These are phyloP conservation scores for Tragelaphus buxtoni DNA, from an alignment of 2,113 vertebrate genomes.

Conservation along the genomic window DNA sequence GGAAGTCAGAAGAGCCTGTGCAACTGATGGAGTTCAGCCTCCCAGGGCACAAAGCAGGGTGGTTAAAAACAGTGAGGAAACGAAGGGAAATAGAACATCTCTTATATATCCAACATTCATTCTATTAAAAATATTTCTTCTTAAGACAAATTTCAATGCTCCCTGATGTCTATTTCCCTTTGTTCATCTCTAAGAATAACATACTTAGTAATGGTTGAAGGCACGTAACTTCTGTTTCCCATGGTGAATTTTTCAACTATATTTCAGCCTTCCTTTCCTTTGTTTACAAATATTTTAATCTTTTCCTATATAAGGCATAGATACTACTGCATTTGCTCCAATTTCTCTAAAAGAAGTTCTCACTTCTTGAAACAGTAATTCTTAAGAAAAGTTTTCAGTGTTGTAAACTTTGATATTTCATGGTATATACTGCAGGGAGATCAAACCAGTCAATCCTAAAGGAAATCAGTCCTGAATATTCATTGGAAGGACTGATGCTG, in stretches of 20 bases:
- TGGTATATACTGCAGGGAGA: not conserved
- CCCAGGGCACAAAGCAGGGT: not conserved
- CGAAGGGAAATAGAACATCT: not conserved
- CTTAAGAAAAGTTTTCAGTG: not conserved
- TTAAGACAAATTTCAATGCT: not conserved
- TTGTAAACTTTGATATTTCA: not conserved
- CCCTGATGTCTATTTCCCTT: not conserved
- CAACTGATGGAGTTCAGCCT: not conserved
- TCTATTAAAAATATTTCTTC: not conserved
- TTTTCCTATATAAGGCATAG: not conserved
- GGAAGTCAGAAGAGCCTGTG: not conserved
- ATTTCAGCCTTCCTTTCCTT: not conserved
- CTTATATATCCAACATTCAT: not conserved
- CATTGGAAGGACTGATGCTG: not conserved
- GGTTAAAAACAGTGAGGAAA: not conserved
- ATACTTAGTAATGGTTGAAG: not conserved
- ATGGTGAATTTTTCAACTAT: not conserved
- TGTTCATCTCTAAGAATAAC: not conserved
- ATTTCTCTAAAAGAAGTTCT: not conserved
- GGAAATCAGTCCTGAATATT: not conserved
- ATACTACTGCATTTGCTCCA: not conserved
- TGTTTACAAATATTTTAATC: not conserved
- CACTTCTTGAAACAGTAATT: not conserved
- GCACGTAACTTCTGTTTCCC: not conserved
- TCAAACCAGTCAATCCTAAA: not conserved